Conservation (phyloP, 2,797 vertebrate genomes). For the Spheniscus humboldti region DNA sequence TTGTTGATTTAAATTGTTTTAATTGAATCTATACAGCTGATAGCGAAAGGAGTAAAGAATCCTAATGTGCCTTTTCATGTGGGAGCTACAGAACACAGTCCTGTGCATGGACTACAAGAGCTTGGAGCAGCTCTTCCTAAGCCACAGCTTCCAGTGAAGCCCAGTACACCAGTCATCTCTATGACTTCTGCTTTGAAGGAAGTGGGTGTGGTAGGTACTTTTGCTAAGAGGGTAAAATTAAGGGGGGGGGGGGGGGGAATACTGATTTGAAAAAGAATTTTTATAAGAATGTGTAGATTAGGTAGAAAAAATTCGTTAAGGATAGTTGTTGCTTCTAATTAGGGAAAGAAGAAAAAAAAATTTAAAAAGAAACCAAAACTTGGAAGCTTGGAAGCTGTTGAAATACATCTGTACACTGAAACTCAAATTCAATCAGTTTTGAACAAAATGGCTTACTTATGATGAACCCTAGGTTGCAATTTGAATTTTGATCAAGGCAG, state of each 20-base stretch:
- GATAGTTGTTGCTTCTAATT: neutral
- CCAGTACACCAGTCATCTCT: conserved; percentile 81
- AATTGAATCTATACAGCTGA: conserved; percentile 72
- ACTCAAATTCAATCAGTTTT: neutral
- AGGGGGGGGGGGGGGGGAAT: too few relatives aligned
- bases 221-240: neutral
- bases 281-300: neutral
- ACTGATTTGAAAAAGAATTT: neutral
- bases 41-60: conserved; percentile 80
- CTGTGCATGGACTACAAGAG: conserved; percentile 68
- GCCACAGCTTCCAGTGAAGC: conserved; percentile 66
- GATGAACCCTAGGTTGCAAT: neutral
- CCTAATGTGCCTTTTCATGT: conserved; percentile 62
- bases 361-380: neutral
- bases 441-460: neutral
- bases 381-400: neutral
- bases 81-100: conserved; percentile 58
- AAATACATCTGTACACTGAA: neutral
- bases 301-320: neutral
- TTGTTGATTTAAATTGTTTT: neutral
- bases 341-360: neutral
- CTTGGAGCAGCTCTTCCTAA: conserved; percentile 63
- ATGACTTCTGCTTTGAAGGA: conserved; percentile 95
- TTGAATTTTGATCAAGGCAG: neutral
- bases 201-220: conserved; percentile 87